Conservation (phyloP, 2,888 invertebrate genomes). For the Trypoxylon attenuatum region DNA sequence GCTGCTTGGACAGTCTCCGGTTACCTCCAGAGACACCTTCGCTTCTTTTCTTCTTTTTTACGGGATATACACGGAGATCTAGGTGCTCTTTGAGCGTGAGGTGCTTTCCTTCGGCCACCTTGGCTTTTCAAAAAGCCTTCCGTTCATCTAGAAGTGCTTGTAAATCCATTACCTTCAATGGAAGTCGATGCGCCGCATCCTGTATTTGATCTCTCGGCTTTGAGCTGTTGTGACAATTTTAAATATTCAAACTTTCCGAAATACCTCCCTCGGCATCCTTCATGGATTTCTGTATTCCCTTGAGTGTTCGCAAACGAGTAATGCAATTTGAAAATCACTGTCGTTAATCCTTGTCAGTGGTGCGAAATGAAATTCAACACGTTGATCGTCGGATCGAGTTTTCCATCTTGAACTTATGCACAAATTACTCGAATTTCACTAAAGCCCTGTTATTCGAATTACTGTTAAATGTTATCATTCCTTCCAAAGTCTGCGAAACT, state of each 20-base stretch:
- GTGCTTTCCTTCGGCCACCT: slow-evolving; percentile 2
- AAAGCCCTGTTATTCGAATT: no score
- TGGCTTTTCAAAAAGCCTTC: slow-evolving; percentile 16
- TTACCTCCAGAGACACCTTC: slow-evolving; percentile 21
- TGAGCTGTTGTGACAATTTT: slow-evolving; percentile 6
- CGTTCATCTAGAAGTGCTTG: slow-evolving; percentile 34
- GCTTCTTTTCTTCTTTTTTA: slow-evolving; percentile 25
- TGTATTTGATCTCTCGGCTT: not conserved
- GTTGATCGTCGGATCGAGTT: no score
- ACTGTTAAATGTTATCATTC: no score
- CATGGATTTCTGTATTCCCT: no score
- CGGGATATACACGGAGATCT: not conserved
- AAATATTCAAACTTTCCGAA: no score
- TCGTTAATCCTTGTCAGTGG: not conserved
- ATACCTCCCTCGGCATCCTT: no score
- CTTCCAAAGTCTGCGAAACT: no score
- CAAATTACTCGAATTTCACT: no score
- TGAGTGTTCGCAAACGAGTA: not conserved
- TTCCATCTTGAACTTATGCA: no score
- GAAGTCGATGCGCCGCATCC: slow-evolving; percentile 33
- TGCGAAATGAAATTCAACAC: no score
- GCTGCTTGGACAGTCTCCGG: slow-evolving; percentile 30
- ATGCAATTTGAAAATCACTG: not conserved
- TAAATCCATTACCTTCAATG: slow-evolving; percentile 45
- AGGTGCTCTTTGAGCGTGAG: slow-evolving; percentile 14